Evolutionary conservation across 2,888 invertebrate genomes (phyloP).

Genomic region (Eremobia ochroleuca): DNA sequence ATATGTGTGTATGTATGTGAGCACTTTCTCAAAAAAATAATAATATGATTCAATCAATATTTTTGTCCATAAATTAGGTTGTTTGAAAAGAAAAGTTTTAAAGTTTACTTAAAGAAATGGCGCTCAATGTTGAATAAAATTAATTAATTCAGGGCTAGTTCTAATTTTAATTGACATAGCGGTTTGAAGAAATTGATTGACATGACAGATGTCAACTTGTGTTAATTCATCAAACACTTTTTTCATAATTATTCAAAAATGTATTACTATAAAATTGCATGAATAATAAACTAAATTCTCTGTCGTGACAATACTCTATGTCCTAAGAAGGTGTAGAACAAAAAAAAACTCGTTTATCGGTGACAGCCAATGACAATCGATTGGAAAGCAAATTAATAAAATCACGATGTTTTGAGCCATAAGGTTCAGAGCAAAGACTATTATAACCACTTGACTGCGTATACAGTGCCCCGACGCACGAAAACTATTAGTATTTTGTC

Average conservation of each 20-base stretch:
- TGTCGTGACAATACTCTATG: constrained; percentile 29
- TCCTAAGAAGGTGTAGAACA: background rate
- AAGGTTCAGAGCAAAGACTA: too few relatives aligned
- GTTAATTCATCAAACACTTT: too few relatives aligned
- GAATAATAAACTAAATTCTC: constrained; percentile 18
- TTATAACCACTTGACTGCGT: too few relatives aligned
- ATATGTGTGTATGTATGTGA: background rate
- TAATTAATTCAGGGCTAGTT: background rate
- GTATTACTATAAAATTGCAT: background rate
- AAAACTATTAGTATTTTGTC: too few relatives aligned
- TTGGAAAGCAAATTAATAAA: background rate
- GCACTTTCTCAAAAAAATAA: background rate
- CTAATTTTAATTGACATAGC: constrained; percentile 19
- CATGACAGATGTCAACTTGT: constrained; percentile 39
- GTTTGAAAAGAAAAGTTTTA: background rate
- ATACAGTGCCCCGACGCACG: too few relatives aligned
- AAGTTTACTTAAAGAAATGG: background rate
- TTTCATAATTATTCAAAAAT: constrained; percentile 1
- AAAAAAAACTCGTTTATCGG: background rate
- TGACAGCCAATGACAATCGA: background rate
- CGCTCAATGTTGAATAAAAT: background rate
- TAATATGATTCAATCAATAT: background rate
- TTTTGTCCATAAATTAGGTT: background rate
- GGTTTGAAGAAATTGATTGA: constrained; percentile 10
- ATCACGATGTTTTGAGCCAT: too few relatives aligned